These are phyloP conservation scores for Amblyteles armatorius DNA, from an alignment of 2,888 invertebrate species.

Conservation along the genomic window DNA sequence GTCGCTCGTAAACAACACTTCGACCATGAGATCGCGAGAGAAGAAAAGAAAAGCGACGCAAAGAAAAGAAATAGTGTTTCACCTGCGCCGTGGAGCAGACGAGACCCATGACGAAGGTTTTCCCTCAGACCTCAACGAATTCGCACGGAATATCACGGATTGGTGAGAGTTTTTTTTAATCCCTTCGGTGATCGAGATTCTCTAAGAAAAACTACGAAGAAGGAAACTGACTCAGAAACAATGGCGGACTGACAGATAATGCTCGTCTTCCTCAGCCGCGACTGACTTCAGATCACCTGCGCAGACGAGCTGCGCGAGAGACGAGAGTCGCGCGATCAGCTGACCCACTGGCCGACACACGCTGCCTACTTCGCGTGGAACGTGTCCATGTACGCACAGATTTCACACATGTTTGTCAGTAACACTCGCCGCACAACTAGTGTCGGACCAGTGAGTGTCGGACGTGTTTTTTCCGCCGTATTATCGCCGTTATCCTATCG, in stretches of 20 bases:
- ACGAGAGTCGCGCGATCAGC: conserved; percentile 10
- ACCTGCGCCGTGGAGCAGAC: conserved; percentile 82
- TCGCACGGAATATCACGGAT: not conserved
- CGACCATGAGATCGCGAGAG: not conserved
- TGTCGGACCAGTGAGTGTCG: not conserved
- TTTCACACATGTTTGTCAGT: conserved; percentile 13
- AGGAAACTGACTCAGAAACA: conserved; percentile 50
- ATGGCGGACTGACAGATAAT: conserved; percentile 59
- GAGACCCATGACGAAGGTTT: conserved; percentile 77
- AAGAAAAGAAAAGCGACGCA: conserved; percentile 13
- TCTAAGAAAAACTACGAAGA: conserved; percentile 2
- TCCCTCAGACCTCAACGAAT: conserved; percentile 19
- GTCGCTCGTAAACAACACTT: conserved; percentile 48
- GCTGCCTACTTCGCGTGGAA: not conserved
- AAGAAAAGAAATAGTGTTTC: conserved; percentile 11
- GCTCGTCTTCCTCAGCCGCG: not conserved
- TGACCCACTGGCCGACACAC: not conserved
- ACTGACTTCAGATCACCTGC: conserved; percentile 2
- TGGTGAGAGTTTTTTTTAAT: not conserved
- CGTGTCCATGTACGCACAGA: not conserved
- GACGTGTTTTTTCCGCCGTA: conserved; percentile 2
- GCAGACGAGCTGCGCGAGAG: not conserved
- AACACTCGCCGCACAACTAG: not conserved
- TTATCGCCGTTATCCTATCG: not conserved
- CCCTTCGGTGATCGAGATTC: not conserved